These are phyloP conservation scores for Drosophila anomelani DNA, from an alignment of 2,888 invertebrate genomes.

Conservation along the genomic window DNA sequence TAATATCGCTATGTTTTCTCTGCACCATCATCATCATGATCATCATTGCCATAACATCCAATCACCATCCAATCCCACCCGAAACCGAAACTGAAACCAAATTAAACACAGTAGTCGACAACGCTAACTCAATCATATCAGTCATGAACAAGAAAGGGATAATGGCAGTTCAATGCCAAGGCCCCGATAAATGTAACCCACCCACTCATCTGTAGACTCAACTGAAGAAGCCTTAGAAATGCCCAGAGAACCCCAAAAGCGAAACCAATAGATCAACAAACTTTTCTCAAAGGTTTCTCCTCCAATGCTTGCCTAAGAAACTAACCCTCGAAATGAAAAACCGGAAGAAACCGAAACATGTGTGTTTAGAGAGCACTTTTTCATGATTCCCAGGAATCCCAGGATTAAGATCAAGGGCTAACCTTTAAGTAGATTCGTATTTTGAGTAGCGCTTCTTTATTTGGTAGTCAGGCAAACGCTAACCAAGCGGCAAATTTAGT, in stretches of 20 bases:
- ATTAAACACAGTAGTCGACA: constrained; percentile 35
- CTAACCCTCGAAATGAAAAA: constrained; percentile 14
- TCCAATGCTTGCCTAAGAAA: constrained; percentile 39
- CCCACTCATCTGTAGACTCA: constrained; percentile 53
- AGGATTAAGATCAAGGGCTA: constrained; percentile 26
- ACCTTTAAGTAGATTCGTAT: constrained; percentile 43
- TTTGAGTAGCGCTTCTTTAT: constrained; percentile 53
- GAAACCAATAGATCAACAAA: constrained; percentile 37
- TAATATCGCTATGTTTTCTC: constrained; percentile 33
- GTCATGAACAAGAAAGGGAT: constrained; percentile 40
- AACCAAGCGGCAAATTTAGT: constrained; percentile 51
- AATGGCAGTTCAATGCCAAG: constrained; percentile 22
- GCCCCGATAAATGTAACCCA: constrained; percentile 72
- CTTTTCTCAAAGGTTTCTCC: constrained; percentile 43
- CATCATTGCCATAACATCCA: constrained; percentile 44
- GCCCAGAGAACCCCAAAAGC: constrained; percentile 33
- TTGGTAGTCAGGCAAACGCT: constrained; percentile 56
- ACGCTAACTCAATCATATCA: constrained; percentile 49
- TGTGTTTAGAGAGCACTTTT: constrained; percentile 19
- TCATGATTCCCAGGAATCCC: constrained; percentile 21
- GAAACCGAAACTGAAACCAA: constrained; percentile 35
- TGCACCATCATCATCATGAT: constrained; percentile 50
- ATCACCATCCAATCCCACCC: constrained; percentile 39
- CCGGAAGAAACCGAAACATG: constrained; percentile 1
- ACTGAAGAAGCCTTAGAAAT: constrained; percentile 43